phyloP scores from a whole-genome alignment of 2,797 vertebrate genomes.

The Sardinella longiceps region DNA sequence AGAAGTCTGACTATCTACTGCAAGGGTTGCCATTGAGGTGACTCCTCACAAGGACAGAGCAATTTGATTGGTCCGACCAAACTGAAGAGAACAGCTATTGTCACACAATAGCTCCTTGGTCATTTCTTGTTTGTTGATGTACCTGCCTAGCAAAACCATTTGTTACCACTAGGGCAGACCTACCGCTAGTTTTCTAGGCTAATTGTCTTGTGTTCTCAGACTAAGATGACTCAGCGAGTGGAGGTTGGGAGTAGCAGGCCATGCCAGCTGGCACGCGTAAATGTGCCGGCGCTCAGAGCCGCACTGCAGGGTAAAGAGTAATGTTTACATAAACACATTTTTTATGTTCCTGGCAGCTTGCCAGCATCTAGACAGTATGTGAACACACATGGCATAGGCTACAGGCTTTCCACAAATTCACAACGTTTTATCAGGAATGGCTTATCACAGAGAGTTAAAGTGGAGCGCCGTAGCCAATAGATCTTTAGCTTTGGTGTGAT shows the following conservation, averaged over 20 bases:
- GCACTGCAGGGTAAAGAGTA: conserved; percentile 23
- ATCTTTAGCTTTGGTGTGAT: too few species aligned
- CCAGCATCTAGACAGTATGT: conserved; percentile 10
- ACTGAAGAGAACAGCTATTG: too few species aligned
- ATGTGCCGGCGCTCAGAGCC: conserved; percentile 15
- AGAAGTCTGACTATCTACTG: too few species aligned
- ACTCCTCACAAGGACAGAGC: too few species aligned
- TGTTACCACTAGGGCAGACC: too few species aligned
- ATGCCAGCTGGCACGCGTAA: conserved; percentile 24
- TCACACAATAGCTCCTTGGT: too few species aligned
- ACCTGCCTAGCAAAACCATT: too few species aligned
- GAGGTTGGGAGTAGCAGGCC: conserved; percentile 27
- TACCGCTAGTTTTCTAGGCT: too few species aligned
- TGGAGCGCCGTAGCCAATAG: too few species aligned
- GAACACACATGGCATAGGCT: neutral
- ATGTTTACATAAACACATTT: conserved; percentile 39
- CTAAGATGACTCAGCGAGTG: conserved; percentile 20
- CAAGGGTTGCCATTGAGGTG: too few species aligned
- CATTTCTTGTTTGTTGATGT: too few species aligned
- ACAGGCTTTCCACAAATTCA: neutral
- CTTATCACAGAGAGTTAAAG: neutral
- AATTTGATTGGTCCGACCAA: too few species aligned
- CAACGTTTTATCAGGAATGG: neutral
- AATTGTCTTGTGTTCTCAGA: conserved; percentile 11
- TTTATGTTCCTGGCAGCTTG: conserved; percentile 29